Conservation (phyloP, 2,888 invertebrate genomes). For the Melieria omissa region DNA sequence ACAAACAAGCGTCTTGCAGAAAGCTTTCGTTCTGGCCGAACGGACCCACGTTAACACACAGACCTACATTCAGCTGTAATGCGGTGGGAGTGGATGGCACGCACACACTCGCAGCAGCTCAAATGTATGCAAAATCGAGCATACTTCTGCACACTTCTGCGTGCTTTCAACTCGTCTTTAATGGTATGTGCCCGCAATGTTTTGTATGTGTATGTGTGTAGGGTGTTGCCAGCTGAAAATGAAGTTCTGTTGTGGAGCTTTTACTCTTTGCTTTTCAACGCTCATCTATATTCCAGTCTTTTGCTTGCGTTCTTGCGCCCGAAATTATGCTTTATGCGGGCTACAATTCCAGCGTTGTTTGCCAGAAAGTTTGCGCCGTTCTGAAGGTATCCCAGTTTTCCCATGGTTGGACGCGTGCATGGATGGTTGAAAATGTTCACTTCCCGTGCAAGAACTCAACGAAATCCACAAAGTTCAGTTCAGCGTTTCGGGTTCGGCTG, state of each 20-base stretch:
- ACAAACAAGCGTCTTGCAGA: conserved; percentile 5
- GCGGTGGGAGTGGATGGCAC: conserved; percentile 29
- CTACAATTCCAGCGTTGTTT: not conserved
- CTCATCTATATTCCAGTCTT: not conserved
- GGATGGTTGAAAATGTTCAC: no score
- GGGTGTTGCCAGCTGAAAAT: not conserved
- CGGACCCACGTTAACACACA: conserved; percentile 40
- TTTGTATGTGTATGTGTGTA: not conserved
- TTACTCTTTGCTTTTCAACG: not conserved
- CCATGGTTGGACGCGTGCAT: not conserved
- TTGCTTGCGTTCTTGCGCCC: not conserved
- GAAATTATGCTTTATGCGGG: not conserved
- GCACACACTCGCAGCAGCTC: not conserved
- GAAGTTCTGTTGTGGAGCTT: not conserved
- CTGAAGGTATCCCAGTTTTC: conserved; percentile 10
- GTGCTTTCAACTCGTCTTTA: conserved; percentile 29
- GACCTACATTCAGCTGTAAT: conserved; percentile 44
- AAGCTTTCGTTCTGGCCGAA: conserved; percentile 26
- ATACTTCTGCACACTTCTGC: conserved; percentile 14
- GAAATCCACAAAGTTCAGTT: no score
- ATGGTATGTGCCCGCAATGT: conserved; percentile 10
- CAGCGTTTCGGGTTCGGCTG: no score
- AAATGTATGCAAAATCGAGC: not conserved
- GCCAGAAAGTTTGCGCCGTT: not conserved
- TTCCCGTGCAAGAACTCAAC: no score